phyloP scores from a whole-genome alignment of 2,113 vertebrate species.

The Muscicapa adusta region DNA sequence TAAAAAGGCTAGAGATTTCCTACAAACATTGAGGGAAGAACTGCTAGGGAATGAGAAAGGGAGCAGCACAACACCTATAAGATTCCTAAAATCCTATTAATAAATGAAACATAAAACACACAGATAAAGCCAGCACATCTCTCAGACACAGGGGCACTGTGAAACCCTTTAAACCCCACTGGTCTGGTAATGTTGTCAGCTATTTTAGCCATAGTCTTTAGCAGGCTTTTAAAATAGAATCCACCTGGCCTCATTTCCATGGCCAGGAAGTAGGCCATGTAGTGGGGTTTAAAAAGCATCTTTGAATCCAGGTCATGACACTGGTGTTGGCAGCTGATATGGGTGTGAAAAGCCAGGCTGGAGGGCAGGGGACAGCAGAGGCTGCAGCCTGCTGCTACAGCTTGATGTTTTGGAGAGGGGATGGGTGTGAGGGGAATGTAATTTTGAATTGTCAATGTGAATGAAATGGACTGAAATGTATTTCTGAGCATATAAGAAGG shows the following conservation, averaged over 20 bases:
- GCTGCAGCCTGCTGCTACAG: background rate
- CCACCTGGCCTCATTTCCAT: slow-evolving; percentile 51
- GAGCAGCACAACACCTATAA: background rate
- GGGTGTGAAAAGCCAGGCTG: background rate
- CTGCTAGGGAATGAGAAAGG: background rate
- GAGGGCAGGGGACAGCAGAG: background rate
- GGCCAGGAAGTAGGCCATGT: background rate
- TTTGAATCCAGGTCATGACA: slow-evolving; percentile 33
- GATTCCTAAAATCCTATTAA: background rate
- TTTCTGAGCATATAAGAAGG: background rate
- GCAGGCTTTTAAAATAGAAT: slow-evolving; percentile 42
- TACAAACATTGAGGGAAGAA: background rate
- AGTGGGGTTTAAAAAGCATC: slow-evolving; percentile 9
- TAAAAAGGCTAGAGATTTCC: background rate
- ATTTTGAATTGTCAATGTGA: background rate
- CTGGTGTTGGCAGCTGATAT: background rate
- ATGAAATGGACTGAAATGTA: background rate
- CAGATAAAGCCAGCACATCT: background rate
- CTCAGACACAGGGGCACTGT: background rate
- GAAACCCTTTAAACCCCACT: background rate
- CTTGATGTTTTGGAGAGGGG: background rate
- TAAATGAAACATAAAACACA: background rate
- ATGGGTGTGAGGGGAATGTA: fast-evolving
- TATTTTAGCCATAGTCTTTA: background rate
- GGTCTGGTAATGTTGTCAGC: background rate